These are phyloP conservation scores for Coregonus sp. DNA, from an alignment of 2,797 vertebrate genomes.

Conservation along the genomic window DNA sequence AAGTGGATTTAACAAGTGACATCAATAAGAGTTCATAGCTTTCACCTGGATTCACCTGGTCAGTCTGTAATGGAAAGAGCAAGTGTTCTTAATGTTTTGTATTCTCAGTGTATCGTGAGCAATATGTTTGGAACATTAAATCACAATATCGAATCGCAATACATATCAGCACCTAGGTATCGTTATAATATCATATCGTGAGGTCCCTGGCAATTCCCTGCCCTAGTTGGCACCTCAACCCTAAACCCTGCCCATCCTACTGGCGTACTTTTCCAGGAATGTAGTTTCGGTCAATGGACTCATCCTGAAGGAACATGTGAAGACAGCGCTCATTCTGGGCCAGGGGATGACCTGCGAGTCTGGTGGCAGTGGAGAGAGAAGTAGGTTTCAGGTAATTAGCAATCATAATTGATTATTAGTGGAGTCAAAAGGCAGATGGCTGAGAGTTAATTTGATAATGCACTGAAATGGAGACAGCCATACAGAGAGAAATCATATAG, in stretches of 20 bases:
- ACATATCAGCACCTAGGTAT: too few species aligned
- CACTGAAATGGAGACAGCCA: neutral
- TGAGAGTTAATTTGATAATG: neutral
- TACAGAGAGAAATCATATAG: neutral
- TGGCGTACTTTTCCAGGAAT: constrained; percentile 88
- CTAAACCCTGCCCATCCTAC: constrained; percentile 79
- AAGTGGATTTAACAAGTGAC: too few species aligned
- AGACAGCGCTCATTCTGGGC: constrained; percentile 91
- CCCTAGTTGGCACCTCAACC: constrained; percentile 34
- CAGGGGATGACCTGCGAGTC: constrained; percentile 88
- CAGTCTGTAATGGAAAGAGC: too few species aligned
- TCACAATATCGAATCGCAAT: too few species aligned
- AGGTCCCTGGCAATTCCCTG: too few species aligned
- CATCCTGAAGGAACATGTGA: constrained; percentile 92
- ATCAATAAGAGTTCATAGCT: too few species aligned
- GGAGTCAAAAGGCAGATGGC: neutral
- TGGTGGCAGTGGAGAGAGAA: constrained; percentile 81
- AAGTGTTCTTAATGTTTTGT: too few species aligned
- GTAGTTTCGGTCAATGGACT: constrained; percentile 84
- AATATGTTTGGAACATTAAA: too few species aligned
- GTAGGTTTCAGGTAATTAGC: constrained; percentile 45
- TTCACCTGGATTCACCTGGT: too few species aligned
- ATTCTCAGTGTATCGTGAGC: too few species aligned
- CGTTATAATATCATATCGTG: too few species aligned
- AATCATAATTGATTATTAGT: neutral